Base-by-base conservation (phyloP, 2,888 invertebrate genomes). In the Stegophylla sp. region DNA sequence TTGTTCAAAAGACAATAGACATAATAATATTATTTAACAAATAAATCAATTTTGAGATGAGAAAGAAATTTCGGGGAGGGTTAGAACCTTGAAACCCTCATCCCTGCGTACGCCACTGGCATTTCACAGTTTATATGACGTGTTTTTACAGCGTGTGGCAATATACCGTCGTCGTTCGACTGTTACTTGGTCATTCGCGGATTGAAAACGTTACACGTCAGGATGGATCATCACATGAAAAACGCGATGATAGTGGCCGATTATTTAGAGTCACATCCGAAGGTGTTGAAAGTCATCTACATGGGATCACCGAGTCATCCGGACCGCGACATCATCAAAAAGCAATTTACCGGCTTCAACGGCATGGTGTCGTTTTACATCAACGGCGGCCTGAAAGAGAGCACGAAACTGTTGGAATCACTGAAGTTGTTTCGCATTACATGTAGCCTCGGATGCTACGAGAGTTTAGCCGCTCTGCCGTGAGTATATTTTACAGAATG, bases 161-260 rank as follows among this genome's bases (percentile, higher is more conserved):
- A 94, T 61, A 92, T 98, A n/a, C 97, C 99, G 2, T 94, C 97
- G 0, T 97, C 98, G 0, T 96, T 97, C 86, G 98, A 99, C 86
- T 98, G 98, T 86, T 94, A 92, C 86, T 89, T 96, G 86, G 96
- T 97, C 0, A 96, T 94, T 86, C 90, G 96, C 83, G 95, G 98
- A 85, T 87, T 98, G 82, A 98, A 98, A 88, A 98, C 98, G 0
- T 88, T 98, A 45, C 92, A 94, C 7, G 85, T 98, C 34, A 89
- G 98, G 81, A 98, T 98, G 97, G 90, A 93, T 83, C 91, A 93
- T 83, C 96, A 98, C 86, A 92, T 92, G 87, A 89, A 90, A 82
- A 96, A 92, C 83, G 91, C 92, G 0, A 84, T 95, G 81, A 88
- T 88, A 1, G 90, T 98, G 56, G 98, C 95, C 0, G 89, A 91